These are phyloP conservation scores for Piaya cayana DNA, from an alignment of 2,113 vertebrate species.

Conservation along the genomic window DNA sequence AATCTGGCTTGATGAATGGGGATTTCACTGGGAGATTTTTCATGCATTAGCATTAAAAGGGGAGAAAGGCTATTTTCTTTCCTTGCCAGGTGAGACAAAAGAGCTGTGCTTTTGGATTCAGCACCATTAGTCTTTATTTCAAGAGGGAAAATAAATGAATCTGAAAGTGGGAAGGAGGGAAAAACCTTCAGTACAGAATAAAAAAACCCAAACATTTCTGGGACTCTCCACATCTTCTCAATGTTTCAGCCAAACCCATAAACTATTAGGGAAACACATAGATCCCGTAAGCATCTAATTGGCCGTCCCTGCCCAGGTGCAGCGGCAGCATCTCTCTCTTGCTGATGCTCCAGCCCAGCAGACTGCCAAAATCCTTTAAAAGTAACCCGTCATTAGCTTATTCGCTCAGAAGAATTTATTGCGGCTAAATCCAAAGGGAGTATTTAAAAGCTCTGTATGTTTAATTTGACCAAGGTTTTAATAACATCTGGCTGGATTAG, in stretches of 20 bases:
- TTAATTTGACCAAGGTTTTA: not conserved
- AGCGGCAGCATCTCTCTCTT: not conserved
- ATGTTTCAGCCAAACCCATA: not conserved
- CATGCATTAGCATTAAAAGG: slow-evolving; percentile 12
- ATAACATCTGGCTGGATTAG: not conserved
- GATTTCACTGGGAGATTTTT: not conserved
- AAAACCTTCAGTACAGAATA: not conserved
- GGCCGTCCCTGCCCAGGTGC: rapidly evolving
- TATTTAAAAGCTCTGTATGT: not conserved
- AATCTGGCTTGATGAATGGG: slow-evolving; percentile 24
- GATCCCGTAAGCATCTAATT: not conserved
- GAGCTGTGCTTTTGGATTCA: not conserved
- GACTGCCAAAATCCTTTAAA: not conserved
- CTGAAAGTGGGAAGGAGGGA: not conserved
- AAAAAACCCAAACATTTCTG: not conserved
- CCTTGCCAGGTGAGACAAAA: not conserved
- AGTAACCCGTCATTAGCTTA: not conserved
- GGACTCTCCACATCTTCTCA: not conserved
- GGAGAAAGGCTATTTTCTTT: slow-evolving; percentile 44
- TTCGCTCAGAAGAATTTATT: not conserved
- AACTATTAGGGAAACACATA: not conserved
- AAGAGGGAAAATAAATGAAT: not conserved
- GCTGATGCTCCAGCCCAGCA: not conserved
- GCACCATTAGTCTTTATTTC: slow-evolving; percentile 19
- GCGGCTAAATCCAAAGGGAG: not conserved